A percentile compares a stretch with the other conserved stretches of the same genome.
Conservation (phyloP, 2,797 vertebrate species). For the Rhincodon typus region DNA sequence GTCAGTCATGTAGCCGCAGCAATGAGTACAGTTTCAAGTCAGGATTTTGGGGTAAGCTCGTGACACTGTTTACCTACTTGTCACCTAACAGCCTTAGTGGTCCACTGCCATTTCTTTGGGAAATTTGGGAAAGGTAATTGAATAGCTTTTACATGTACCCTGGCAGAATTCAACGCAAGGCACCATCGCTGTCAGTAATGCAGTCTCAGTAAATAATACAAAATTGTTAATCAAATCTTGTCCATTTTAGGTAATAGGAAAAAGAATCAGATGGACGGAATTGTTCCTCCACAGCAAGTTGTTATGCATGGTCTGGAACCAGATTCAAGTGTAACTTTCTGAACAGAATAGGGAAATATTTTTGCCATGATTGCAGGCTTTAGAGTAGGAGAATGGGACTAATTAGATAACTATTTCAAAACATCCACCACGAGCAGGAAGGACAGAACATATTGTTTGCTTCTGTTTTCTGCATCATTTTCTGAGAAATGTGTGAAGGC, state of each 20-base stretch:
- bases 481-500: not conserved
- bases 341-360: not conserved
- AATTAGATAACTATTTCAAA: not conserved
- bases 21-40: too few species aligned
- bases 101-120: too few species aligned
- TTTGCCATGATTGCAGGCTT: not conserved
- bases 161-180: too few species aligned
- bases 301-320: not conserved
- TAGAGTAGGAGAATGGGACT: not conserved
- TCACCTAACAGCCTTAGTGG: too few species aligned
- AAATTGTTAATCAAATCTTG: not conserved
- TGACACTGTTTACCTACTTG: too few species aligned
- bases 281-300: not conserved
- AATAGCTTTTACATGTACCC: too few species aligned
- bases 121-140: too few species aligned
- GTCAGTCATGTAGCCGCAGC: too few species aligned
- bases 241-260: not conserved
- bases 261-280: not conserved
- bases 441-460: not conserved
- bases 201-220: not conserved
- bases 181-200: too few species aligned
- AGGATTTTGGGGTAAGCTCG: too few species aligned
- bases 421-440: not conserved
- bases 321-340: not conserved
- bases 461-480: not conserved